Percentiles rank a stretch among this genome's conserved stretches.
Conservation (phyloP, 35 echinoderm and acorn worm genomes). For the Lytechinus variegatus region DNA sequence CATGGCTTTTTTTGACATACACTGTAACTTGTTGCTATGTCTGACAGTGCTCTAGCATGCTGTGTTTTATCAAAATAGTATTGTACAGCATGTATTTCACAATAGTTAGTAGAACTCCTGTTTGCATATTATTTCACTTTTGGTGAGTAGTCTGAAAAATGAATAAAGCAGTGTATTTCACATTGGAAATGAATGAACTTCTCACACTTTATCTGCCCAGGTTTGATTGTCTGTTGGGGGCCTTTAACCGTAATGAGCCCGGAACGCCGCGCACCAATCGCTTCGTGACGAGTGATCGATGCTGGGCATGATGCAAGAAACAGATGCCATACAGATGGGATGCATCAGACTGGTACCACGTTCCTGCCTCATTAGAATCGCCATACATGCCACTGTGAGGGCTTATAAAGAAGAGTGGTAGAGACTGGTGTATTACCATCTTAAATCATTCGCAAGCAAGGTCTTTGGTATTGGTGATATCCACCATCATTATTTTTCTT, state of each 20-base stretch:
- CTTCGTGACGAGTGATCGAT: conserved; percentile 38
- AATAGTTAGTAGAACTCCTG: too few species aligned
- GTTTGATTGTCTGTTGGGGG: background rate
- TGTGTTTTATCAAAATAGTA: too few species aligned
- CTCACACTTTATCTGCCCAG: background rate
- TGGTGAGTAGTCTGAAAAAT: too few species aligned
- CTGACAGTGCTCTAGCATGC: too few species aligned
- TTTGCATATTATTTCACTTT: too few species aligned
- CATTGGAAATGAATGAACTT: background rate
- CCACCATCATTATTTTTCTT: background rate
- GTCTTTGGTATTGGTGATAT: background rate
- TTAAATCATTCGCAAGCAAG: background rate
- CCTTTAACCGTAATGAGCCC: conserved; percentile 31
- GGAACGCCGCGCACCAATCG: background rate
- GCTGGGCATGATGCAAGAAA: conserved; percentile 3
- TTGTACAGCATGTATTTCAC: too few species aligned
- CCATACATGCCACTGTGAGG: background rate
- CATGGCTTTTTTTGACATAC: too few species aligned
- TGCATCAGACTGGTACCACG: conserved; percentile 29
- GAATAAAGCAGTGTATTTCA: background rate
- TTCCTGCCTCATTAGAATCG: background rate
- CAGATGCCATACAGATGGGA: conserved; percentile 43
- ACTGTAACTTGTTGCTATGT: too few species aligned
- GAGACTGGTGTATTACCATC: background rate
- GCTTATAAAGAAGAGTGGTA: background rate